Base-by-base conservation (phyloP, 2,888 invertebrate species). In the Gerosis bhagava region DNA sequence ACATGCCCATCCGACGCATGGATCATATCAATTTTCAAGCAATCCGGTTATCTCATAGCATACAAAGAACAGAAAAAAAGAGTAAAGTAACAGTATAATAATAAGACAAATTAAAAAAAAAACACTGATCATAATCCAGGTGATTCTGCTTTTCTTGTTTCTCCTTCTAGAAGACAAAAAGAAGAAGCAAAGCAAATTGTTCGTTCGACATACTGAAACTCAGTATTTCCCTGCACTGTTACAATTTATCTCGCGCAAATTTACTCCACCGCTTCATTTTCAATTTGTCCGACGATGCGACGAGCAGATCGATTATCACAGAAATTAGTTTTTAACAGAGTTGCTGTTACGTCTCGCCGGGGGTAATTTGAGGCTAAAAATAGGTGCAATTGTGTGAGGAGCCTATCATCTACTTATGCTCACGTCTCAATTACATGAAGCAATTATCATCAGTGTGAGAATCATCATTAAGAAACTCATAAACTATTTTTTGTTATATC, bases 321-420 rank as follows among this genome's bases (percentile, higher is more conserved):
- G 45, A 72, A 72, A 79, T 77, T 74, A 69, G 65, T 61, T 67
- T 65, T 65, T 65, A 69, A 70, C 66, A 66, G 64, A 69, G 67
- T 65, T 67, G 63, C 56, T 44, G 50, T 67, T 65, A 26, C 64
- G 60, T 54, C 56, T 45, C 48, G 56, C 54, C 57, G 56, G 51
- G 59, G 62, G 68, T 67, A 71, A 71, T 72, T 63, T 51, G 47
- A 56, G 50, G 48, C 54, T 63, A 62, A 59, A 67, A 73, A 78
- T 68, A 66, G 59, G 56, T 52, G 56, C 59, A 60, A 63, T 61
- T 43, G 51, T 54, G 49, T 39, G 55, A 32, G 50, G 51, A 56
- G 49, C 15, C 16, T 28, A n/a, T n/a, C n/a, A 22, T 29, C 11
- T 36, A 29, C 36, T 29, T 44, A 36, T 29, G 22, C 29, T 44